Conservation (phyloP, 2,113 vertebrate species). For the Sturnira hondurensis region DNA sequence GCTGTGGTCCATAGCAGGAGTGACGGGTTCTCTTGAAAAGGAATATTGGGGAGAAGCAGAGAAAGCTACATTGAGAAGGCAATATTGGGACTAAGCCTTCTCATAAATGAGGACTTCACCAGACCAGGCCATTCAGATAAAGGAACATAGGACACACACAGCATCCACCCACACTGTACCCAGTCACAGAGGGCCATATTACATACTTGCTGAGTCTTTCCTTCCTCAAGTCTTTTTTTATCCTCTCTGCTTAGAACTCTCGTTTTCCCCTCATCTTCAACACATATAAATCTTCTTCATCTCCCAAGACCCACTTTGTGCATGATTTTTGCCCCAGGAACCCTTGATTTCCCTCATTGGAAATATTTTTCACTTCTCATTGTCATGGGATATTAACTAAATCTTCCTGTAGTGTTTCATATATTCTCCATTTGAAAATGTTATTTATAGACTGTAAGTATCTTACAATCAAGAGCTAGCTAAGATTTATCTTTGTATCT, state of each 20-base stretch:
- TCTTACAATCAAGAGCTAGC: background rate
- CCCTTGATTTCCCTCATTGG: background rate
- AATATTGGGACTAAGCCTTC: background rate
- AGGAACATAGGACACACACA: no score
- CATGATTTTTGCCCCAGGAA: background rate
- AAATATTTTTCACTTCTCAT: background rate
- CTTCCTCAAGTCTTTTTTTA: background rate
- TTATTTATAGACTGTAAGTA: background rate
- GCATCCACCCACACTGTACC: rapidly evolving
- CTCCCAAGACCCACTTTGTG: background rate
- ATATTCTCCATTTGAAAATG: background rate
- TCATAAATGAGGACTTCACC: background rate
- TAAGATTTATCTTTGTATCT: background rate
- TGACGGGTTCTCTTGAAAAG: background rate
- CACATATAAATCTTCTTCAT: background rate
- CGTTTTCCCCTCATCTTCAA: background rate
- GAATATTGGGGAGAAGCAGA: background rate
- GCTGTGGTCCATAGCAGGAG: rapidly evolving
- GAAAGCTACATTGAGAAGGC: background rate
- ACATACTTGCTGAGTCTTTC: rapidly evolving
- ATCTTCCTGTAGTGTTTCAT: background rate
- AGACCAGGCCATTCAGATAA: background rate
- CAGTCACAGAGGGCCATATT: rapidly evolving
- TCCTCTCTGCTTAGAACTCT: background rate
- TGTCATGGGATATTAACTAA: background rate